Evolutionary conservation across 37 sponge, comb jelly and placozoan species (phyloP).

Genomic region (Geodia barretti): DNA sequence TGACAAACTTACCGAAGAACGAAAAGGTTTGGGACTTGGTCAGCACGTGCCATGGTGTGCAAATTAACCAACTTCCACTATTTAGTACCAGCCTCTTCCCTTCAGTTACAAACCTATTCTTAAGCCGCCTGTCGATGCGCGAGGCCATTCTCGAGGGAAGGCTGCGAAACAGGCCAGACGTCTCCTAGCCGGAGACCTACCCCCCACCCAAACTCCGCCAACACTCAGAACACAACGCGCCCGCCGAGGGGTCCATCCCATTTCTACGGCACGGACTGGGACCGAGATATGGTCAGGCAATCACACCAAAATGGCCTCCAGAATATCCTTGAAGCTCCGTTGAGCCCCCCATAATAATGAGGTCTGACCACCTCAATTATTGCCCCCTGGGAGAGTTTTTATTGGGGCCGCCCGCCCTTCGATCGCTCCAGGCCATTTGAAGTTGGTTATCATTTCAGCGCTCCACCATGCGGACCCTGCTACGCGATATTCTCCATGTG

Average conservation of each 20-base stretch:
- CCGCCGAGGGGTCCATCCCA: constrained; percentile 67
- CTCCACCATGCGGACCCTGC: constrained; percentile 14
- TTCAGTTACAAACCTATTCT: neutral
- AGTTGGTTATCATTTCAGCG: constrained; percentile 15
- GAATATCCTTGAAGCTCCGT: constrained; percentile 8
- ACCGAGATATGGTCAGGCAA: constrained; percentile 68
- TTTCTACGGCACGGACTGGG: no score
- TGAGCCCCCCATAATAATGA: neutral
- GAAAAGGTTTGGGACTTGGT: neutral
- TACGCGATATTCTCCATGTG: constrained; percentile 63
- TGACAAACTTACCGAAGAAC: no score
- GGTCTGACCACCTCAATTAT: neutral
- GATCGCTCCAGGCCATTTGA: neutral
- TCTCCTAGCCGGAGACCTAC: constrained; percentile 18
- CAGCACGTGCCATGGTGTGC: neutral
- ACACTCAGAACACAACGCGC: neutral
- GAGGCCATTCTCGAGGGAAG: constrained; percentile 46
- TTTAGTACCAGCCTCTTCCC: neutral
- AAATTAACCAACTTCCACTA: no score
- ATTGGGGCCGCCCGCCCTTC: neutral
- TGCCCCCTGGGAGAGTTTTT: neutral
- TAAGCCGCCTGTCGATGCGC: constrained; percentile 37
- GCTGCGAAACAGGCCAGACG: no score
- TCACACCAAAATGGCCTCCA: constrained; percentile 38
- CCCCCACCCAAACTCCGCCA: neutral